Evolutionary conservation across 2,113 vertebrate genomes (phyloP), one percentile per base, ranked within the genome.

Genomic region (Capreolus pygargus): DNA sequence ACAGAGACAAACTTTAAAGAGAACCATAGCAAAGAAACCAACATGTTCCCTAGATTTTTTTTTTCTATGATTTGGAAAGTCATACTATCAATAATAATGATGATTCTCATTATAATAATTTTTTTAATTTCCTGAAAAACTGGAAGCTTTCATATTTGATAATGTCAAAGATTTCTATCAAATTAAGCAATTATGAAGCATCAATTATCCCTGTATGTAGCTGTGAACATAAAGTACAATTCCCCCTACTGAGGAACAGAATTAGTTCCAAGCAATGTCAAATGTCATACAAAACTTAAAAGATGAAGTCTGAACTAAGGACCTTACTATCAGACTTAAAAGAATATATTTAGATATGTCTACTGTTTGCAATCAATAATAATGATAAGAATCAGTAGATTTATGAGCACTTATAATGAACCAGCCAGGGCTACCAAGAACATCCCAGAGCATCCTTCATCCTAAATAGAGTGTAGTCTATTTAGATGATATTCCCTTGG

Each of bases 171-270:
- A 96, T 93, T 98, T 96, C 94, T 97, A 97, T 96, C 78, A 96
- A 98, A 98, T 97, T 83, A 98, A 96, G 52, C 64, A 97, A 95
- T 97, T 97, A 97, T 91, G 92, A 96, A 91, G 85, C 92, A 98
- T 98, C 98, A 98, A 98, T 98, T 98, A 98, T 97, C 92, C 96
- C 61, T 87, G 58, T 92, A 98, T 94, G 97, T 70, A 96, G 91
- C 95, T 97, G 67, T 86, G 97, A 97, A 89, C 90, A 94, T 39
- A 60, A 91, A 96, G 45, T 64, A 97, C 36, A 89, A 97, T 95
- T 95, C 57, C 43, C 87, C 95, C 47, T 94, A 97, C 95, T 86
- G 83, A 50, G 83, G 89, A 50, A 86, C 47, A 78, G 87, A 98
- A 98, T 97, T 98, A 97, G 95, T 85, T 98, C 81, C 86, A 98